A percentile compares a stretch with the other conserved stretches of the same genome.
These are phyloP conservation scores for Chelonia mydas DNA, from an alignment of 2,797 vertebrate genomes.

Conservation along the genomic window DNA sequence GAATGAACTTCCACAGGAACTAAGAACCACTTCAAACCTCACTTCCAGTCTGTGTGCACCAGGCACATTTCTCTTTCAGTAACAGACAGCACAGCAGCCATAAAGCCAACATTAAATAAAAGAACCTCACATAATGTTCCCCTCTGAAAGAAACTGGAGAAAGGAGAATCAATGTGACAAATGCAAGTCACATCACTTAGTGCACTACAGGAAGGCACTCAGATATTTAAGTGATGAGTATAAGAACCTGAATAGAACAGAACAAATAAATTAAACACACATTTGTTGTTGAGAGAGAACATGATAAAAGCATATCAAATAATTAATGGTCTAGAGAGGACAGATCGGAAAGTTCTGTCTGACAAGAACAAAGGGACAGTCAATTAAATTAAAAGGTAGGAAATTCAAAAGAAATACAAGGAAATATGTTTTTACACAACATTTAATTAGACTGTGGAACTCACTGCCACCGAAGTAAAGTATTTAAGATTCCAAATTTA, in stretches of 20 bases:
- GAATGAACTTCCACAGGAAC: neutral
- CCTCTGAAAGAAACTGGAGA: neutral
- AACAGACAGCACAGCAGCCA: neutral
- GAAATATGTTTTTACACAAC: neutral
- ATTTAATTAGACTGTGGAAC: neutral
- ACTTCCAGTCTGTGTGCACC: accelerated
- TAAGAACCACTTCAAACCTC: neutral
- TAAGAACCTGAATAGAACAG: too few relatives aligned
- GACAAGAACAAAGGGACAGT: neutral
- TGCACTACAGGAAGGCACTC: neutral
- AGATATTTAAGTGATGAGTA: too few relatives aligned
- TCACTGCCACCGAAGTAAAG: neutral
- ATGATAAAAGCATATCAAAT: neutral
- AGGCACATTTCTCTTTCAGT: neutral
- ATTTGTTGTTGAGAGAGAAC: too few relatives aligned
- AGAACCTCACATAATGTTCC: neutral
- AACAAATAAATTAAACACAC: too few relatives aligned
- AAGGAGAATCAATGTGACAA: neutral
- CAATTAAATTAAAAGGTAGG: neutral
- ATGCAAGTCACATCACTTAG: neutral
- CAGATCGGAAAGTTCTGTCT: neutral
- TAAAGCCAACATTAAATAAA: neutral
- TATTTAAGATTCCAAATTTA: constrained; percentile 34
- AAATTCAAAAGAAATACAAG: neutral
- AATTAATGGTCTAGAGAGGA: neutral